These are phyloP conservation scores for Dasyprocta punctata DNA, from an alignment of 2,113 vertebrate genomes.

Conservation along the genomic window DNA sequence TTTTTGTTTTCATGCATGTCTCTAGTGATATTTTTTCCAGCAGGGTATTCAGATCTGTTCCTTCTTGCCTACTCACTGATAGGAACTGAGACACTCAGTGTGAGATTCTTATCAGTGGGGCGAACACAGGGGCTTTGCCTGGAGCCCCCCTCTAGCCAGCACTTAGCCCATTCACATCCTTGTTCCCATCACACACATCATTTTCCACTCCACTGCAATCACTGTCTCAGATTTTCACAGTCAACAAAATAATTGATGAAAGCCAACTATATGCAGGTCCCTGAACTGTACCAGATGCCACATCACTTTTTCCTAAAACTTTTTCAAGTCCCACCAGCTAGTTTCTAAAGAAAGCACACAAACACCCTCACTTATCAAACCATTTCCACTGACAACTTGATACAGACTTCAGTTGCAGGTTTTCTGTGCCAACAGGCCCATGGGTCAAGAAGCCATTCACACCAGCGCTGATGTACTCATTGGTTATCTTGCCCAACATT, in stretches of 20 bases:
- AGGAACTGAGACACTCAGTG: not conserved
- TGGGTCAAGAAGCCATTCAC: constrained; percentile 7
- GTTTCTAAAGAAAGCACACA: not conserved
- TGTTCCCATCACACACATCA: not conserved
- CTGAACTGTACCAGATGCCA: not conserved
- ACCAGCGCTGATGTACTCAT: not conserved
- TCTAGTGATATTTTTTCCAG: not conserved
- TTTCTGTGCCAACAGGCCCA: not conserved
- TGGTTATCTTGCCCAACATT: not conserved
- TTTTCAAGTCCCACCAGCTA: not conserved
- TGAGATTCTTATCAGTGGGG: not conserved
- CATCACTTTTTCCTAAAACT: not conserved
- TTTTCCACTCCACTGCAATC: not conserved
- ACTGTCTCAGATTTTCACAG: not conserved
- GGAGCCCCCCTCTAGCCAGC: not conserved
- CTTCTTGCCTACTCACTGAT: not conserved
- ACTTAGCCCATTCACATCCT: not conserved
- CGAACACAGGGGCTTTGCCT: not conserved
- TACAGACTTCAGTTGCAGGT: not conserved
- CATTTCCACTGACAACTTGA: not conserved
- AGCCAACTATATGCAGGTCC: not conserved
- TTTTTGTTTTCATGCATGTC: not conserved
- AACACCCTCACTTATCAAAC: not conserved
- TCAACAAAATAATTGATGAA: constrained; percentile 2
- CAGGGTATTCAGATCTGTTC: not conserved